A percentile compares a stretch with the other conserved stretches of the same genome.
phyloP scores from a whole-genome alignment of 1,140 invertebrate genomes.

The Eufriesea mexicana region DNA sequence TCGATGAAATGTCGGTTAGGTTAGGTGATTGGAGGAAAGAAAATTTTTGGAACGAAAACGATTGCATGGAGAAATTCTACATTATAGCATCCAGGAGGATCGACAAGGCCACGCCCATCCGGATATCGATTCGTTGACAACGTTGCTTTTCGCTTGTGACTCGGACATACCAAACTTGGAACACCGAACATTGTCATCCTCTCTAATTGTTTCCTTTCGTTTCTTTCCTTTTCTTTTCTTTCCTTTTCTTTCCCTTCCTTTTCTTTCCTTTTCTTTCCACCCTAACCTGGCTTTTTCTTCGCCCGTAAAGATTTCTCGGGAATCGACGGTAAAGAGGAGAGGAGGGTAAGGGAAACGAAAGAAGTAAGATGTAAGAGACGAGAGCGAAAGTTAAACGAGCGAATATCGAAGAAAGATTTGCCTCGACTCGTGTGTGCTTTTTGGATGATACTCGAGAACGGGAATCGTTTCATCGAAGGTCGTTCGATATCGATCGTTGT shows the following conservation, averaged over 20 bases:
- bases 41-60: slow-evolving; percentile 51
- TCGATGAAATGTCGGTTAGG: not conserved
- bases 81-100: slow-evolving; percentile 63
- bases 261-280: not conserved
- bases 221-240: not conserved
- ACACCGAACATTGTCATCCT: slow-evolving; percentile 5
- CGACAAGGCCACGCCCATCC: slow-evolving; percentile 69
- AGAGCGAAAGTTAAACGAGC: not conserved
- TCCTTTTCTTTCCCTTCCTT: not conserved
- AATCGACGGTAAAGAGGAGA: not conserved
- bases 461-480: not conserved
- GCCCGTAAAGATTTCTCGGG: not conserved
- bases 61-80: slow-evolving; percentile 47
- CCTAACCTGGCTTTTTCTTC: not conserved
- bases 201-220: not conserved
- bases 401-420: not conserved
- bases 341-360: not conserved
- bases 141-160: slow-evolving; percentile 64
- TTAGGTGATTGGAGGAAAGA: not conserved
- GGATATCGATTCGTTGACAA: slow-evolving; percentile 72
- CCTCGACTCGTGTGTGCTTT: not conserved
- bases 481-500: not conserved
- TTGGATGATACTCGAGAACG: no score
- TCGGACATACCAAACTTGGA: slow-evolving; percentile 44
- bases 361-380: not conserved